Base-by-base conservation (phyloP, 37 sponge, comb jelly and placozoan genomes). In the Ianthella basta region DNA sequence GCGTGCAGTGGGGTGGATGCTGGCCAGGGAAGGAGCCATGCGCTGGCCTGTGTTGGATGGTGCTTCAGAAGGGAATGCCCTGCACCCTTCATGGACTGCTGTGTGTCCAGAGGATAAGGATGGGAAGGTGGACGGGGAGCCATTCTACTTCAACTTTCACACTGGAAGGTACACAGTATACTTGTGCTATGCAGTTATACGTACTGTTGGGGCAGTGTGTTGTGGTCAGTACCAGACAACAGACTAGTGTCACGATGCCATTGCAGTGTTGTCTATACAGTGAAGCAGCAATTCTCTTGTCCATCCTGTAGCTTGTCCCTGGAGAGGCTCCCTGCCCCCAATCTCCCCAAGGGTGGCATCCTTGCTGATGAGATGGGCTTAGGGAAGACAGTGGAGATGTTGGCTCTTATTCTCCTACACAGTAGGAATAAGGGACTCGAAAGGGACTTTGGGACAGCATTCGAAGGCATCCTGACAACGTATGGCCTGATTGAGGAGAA, bases 321-420 rank as follows among this genome's bases (percentile, higher is more conserved):
- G 0, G 25, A 44, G 32, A 44, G 41, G 44, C 79, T 82, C 34
- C 66, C 72, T 15, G 23, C 37, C 0, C 67, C 80, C 0, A 32
- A 24, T 0, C 55, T 8, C 34, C 83, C 89, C 24, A 80, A 39
- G 29, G 93, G 93, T 19, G 98, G 98, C 12, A 98, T 98, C 65
- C 87, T 98, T 25, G 98, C 98, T 25, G 98, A 98, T 65, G 98
- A 98, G 88, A 98, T 98, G 98, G 99, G 99, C 13, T 82, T 98
- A 18, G 99, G 99, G n/a, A 98, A 98, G 86, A 98, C 99, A 0
- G 91, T 98, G 29, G 92, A 98, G 60, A 82, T 96, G 5, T 81
- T 98, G 44, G 93, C 99, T 0, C 88, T 98, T 56, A 87, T 92
- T 39, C 44, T 92, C 59, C 44, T 79, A 25, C 87, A 92, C 77